Evolutionary conservation across 2,113 vertebrate species (phyloP).

Genomic region (Bubo scandiacus): DNA sequence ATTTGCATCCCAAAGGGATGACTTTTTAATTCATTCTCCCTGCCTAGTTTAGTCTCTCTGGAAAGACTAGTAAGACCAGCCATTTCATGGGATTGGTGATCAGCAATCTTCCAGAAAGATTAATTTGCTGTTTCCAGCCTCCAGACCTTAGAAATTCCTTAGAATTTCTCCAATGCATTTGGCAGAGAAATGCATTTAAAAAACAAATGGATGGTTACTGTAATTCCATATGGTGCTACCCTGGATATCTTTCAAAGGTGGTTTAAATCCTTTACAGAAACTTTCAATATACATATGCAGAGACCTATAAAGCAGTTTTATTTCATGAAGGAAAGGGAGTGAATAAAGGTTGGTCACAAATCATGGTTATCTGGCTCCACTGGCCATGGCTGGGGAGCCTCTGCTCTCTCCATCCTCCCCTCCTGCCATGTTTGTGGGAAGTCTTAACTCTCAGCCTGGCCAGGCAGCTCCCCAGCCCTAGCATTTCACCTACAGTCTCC

Average conservation of each 20-base stretch:
- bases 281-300: background rate
- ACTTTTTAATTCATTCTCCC: conserved; percentile 9
- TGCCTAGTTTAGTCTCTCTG: conserved; percentile 4
- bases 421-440: background rate
- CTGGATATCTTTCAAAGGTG: background rate
- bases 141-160: background rate
- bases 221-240: conserved; percentile 25
- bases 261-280: background rate
- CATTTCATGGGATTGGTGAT: background rate
- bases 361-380: background rate
- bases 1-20: conserved; percentile 13
- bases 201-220: background rate
- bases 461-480: background rate
- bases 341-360: background rate
- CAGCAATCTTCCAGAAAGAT: background rate
- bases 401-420: background rate
- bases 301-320: background rate
- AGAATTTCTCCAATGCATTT: background rate
- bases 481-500: background rate
- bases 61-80: background rate
- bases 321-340: background rate
- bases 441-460: background rate
- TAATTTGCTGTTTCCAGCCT: background rate
- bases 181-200: background rate
- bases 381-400: background rate